Base-by-base conservation (phyloP, 2,888 invertebrate species). In the Temnothorax rugatulus region DNA sequence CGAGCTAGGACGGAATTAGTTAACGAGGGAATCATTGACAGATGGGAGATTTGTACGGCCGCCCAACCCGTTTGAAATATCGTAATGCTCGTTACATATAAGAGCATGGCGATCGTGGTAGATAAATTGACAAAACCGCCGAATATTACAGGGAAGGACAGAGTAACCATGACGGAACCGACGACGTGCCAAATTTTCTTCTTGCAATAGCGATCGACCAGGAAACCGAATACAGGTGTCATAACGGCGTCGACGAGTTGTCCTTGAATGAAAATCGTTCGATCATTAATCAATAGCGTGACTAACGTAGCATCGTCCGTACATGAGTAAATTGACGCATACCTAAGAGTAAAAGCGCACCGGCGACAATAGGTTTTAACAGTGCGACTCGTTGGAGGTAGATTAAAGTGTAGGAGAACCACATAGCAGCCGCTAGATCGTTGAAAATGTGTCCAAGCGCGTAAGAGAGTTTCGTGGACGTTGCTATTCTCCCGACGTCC, bases 51-150 rank as follows among this genome's bases (percentile, higher is more conserved):
- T 95, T 99, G 99, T 1, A 98, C 98, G 9, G 98, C 96, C 0
- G 99, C 99, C 99, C 99, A 99, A 15, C 99, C 99, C 89, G 98
- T 97, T 95, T 99, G 99, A 95, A 98, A 98, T 89, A 98, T 95
- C 13, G 96, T 95, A 88, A 98, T 97, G 83, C 96, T 95, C 4
- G 94, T 90, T 13, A 95, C 93, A 91, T 95, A 96, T 41, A 93
- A 57, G 18, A 90, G 13, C 87, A 91, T 91, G 4, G 86, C 91
- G 29, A 66, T 47, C 1, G 86, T 52, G 38, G 77, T 87, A 3
- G 83, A 77, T 0, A 86, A 47, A 25, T 86, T 76, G 9, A 89
- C 86, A 64, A 94, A 95, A 57, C 93, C 93, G 5, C 94, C 95
- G 69, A 95, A 95, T 82, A 95, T 94, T 54, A 93, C 86, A 18